Conservation (phyloP, 1,140 invertebrate species). For the Asobara japonica region DNA sequence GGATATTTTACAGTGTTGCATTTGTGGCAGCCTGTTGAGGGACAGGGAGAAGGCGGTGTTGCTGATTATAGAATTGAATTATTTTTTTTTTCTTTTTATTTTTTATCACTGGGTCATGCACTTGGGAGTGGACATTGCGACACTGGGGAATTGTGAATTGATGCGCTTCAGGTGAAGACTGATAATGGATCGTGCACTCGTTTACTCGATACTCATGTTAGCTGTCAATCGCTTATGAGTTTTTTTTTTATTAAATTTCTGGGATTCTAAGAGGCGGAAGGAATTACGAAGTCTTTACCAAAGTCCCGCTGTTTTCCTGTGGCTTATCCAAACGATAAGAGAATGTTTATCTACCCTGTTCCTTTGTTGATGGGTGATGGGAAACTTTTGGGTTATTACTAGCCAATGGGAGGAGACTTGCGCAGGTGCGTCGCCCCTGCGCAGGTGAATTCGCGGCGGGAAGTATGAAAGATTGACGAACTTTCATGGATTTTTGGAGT, state of each 20-base stretch:
- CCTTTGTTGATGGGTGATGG: not conserved
- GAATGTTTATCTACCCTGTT: not conserved
- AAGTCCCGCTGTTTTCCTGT: not conserved
- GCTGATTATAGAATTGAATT: not conserved
- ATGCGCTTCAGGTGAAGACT: too few relatives aligned
- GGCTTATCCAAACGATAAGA: not conserved
- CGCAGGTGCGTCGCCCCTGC: not conserved
- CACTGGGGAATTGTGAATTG: too few relatives aligned
- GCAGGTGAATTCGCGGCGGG: not conserved
- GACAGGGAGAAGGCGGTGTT: not conserved
- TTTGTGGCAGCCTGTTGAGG: not conserved
- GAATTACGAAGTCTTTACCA: too few relatives aligned
- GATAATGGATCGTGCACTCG: too few relatives aligned
- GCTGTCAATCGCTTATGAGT: too few relatives aligned
- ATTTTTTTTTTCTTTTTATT: not conserved
- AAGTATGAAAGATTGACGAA: not conserved
- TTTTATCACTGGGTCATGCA: not conserved
- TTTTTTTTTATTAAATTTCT: too few relatives aligned
- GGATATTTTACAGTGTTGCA: slow-evolving; percentile 4
- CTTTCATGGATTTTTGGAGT: too few relatives aligned
- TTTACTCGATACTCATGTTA: too few relatives aligned
- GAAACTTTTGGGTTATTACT: not conserved
- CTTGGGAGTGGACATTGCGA: not conserved
- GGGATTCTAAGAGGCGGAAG: too few relatives aligned
- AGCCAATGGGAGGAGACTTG: not conserved